Conservation (phyloP, 2,888 invertebrate species). For the Euplagia quadripunctaria region DNA sequence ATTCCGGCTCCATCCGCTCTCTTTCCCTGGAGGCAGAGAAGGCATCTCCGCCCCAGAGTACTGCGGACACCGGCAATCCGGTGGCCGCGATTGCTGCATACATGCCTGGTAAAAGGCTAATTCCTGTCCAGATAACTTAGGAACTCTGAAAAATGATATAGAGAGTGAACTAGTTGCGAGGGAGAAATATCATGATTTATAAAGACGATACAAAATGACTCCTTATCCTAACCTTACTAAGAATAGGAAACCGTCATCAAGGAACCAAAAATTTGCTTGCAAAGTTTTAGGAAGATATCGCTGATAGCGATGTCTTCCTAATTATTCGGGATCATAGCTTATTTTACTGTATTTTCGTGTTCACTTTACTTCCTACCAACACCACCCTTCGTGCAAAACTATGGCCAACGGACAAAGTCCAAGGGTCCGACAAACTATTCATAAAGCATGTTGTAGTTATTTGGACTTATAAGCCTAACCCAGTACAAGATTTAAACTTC, state of each 20-base stretch:
- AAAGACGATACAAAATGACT: background rate
- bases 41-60: conserved; percentile 73
- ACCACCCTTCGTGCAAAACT: too few relatives aligned
- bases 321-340: too few relatives aligned
- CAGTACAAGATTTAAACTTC: too few relatives aligned
- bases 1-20: conserved; percentile 79
- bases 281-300: too few relatives aligned
- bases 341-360: too few relatives aligned
- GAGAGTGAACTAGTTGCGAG: background rate
- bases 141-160: conserved; percentile 53
- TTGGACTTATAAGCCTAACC: too few relatives aligned
- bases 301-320: too few relatives aligned
- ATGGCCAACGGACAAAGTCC: too few relatives aligned
- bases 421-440: too few relatives aligned
- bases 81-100: conserved; percentile 76
- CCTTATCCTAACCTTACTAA: background rate
- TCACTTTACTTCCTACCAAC: too few relatives aligned
- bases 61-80: conserved; percentile 80
- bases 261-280: background rate
- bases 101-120: conserved; percentile 81
- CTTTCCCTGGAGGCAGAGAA: conserved; percentile 73
- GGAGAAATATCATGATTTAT: background rate
- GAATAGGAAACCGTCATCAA: background rate
- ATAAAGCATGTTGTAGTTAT: too few relatives aligned
- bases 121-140: conserved; percentile 75